Base-by-base conservation (phyloP, 2,888 invertebrate genomes). In the Caenorhabditis afra region DNA sequence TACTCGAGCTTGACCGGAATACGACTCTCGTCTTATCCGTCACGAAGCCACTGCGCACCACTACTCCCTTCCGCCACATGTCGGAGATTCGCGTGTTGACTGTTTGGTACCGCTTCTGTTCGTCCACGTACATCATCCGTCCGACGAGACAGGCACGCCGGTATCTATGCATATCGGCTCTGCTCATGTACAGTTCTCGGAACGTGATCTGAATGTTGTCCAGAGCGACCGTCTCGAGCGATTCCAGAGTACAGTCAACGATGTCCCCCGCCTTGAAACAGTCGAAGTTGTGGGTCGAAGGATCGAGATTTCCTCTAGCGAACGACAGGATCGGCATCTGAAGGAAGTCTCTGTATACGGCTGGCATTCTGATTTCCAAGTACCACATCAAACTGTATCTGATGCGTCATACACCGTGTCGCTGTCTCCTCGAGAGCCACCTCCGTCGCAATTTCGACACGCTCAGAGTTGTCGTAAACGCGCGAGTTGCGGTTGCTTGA, bases 81-180 rank as follows among this genome's bases (percentile, higher is more conserved):
- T 82, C 82, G 14, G 81, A 81, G 14, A 81, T 52, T 12, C 58
- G 20, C 1, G 76, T 77, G 45, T 73, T 58, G 18, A 79, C 73
- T 22, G 78, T 80, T 49, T 79, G 52, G 50, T 79, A 68, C 2
- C 81, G 73, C 11, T 78, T 50, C 71, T 49, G 66, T 10, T 74
- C 74, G 3, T 78, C 79, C 18, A 71, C 66, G 50, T 82, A 81
- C 0, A 81, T 81, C 91, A 97, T 96, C 23, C 70, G 58, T 18
- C 95, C 91, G 92, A 97, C 95, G 92, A 99, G 92, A 91, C 94
- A 94, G 84, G 95, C 95, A 91, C 29, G 29, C 29, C 96, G 96
- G 35, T 98, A 92, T 62, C 97, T 93, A 96, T 97, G 98, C 98
- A 99, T 98, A 92, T 99, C 99, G 79, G 97, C 96, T 66, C 99